Conservation (phyloP, 2,797 vertebrate species). For the Poeciliopsis presidionis region DNA sequence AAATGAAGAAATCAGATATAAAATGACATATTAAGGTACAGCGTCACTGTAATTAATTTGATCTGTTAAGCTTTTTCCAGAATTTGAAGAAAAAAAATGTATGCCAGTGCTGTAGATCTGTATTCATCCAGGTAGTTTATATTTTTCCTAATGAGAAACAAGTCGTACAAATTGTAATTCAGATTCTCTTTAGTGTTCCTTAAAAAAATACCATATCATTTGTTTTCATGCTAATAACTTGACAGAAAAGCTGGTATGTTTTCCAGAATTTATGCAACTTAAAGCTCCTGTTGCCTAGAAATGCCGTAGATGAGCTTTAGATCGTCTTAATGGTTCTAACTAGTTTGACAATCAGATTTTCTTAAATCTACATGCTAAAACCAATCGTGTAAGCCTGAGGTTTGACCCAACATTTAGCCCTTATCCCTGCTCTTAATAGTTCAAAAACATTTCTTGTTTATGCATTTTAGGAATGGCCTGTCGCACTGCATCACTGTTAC, state of each 20-base stretch:
- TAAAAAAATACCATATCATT: neutral
- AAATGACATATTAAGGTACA: neutral
- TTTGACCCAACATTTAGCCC: neutral
- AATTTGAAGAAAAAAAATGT: neutral
- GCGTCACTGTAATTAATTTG: neutral
- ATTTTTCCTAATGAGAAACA: neutral
- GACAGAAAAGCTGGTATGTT: neutral
- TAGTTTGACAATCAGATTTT: neutral
- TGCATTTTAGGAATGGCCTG: neutral
- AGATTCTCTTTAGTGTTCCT: neutral
- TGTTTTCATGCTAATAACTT: neutral
- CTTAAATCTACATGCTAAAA: neutral
- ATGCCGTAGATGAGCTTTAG: neutral
- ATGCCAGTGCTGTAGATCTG: neutral
- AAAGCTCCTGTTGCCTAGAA: neutral
- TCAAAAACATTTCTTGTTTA: neutral
- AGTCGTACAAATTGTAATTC: neutral
- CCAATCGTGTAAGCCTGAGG: neutral
- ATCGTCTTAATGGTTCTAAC: neutral
- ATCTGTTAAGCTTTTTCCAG: neutral
- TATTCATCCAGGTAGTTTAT: neutral
- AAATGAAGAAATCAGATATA: neutral
- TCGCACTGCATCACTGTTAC: neutral
- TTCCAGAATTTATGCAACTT: neutral
- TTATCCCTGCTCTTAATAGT: neutral